These are phyloP conservation scores for Acanthornis magna DNA, from an alignment of 2,797 vertebrate species.

Conservation along the genomic window DNA sequence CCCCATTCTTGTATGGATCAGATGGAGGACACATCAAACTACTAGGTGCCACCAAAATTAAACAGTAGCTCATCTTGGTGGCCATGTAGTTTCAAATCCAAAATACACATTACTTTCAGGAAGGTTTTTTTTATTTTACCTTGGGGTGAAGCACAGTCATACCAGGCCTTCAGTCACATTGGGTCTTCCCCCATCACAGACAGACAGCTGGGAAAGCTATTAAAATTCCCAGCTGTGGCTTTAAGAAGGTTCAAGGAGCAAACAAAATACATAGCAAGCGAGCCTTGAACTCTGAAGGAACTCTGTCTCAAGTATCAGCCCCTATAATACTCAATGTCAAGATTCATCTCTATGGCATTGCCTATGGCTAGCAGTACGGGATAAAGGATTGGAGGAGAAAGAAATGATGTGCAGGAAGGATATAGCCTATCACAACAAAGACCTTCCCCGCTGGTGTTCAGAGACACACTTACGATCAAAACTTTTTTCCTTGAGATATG, in stretches of 20 bases:
- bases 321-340: conserved; percentile 6
- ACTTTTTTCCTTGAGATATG: neutral
- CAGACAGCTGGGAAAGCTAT: conserved; percentile 33
- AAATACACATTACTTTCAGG: neutral
- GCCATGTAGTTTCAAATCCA: neutral
- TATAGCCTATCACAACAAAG: neutral
- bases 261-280: neutral
- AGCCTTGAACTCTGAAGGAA: conserved; percentile 41
- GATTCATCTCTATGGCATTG: neutral
- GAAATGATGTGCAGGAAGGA: neutral
- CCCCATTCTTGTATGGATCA: neutral
- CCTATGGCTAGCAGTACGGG: neutral
- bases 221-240: conserved; percentile 40
- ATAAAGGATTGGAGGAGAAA: neutral
- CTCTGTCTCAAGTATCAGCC: neutral
- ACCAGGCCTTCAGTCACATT: neutral
- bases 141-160: neutral
- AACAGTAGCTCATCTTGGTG: neutral
- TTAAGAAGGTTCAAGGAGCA: conserved; percentile 40
- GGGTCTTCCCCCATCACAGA: neutral
- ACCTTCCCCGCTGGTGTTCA: neutral
- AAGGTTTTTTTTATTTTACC: neutral
- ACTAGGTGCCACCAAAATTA: neutral
- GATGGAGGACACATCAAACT: neutral
- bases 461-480: neutral